A percentile compares a stretch with the other conserved stretches of the same genome.
Conservation (phyloP, 2,888 invertebrate genomes). For the Pyrgus malvae region DNA sequence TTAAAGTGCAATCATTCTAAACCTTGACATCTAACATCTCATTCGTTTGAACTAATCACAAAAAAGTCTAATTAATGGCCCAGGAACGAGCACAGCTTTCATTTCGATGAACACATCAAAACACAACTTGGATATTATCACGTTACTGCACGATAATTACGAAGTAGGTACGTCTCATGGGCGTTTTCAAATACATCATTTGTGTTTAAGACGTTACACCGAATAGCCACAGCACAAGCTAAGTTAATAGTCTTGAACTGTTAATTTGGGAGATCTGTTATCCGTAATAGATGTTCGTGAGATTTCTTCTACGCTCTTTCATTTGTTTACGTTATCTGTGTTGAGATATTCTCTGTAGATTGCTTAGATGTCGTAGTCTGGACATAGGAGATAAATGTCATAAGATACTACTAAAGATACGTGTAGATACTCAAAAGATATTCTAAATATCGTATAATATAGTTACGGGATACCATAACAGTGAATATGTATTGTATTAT, state of each 20-base stretch:
- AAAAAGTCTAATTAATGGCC: constrained; percentile 56
- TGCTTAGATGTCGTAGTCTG: no score
- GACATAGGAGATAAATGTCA: no score
- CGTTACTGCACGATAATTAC: constrained; percentile 75
- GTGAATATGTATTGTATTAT: no score
- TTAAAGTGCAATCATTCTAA: constrained; percentile 26
- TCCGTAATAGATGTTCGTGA: constrained; percentile 61
- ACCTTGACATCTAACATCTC: constrained; percentile 26
- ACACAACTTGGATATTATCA: constrained; percentile 67
- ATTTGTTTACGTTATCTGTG: constrained; percentile 32
- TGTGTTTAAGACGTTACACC: constrained; percentile 74
- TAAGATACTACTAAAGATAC: no score
- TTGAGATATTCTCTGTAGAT: constrained; percentile 9
- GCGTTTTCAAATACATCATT: constrained; percentile 76
- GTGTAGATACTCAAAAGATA: no score
- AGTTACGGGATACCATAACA: no score
- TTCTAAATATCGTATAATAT: no score
- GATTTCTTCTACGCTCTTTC: constrained; percentile 46
- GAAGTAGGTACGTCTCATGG: constrained; percentile 50
- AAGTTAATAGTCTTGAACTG: constrained; percentile 60
- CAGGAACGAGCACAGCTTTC: constrained; percentile 42
- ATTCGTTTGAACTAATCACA: constrained; percentile 38
- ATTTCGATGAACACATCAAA: constrained; percentile 74
- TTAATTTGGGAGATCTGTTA: constrained; percentile 66
- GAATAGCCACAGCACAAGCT: constrained; percentile 52